Conservation (phyloP, 2,888 invertebrate genomes). For the Cataglyphis albicans region DNA sequence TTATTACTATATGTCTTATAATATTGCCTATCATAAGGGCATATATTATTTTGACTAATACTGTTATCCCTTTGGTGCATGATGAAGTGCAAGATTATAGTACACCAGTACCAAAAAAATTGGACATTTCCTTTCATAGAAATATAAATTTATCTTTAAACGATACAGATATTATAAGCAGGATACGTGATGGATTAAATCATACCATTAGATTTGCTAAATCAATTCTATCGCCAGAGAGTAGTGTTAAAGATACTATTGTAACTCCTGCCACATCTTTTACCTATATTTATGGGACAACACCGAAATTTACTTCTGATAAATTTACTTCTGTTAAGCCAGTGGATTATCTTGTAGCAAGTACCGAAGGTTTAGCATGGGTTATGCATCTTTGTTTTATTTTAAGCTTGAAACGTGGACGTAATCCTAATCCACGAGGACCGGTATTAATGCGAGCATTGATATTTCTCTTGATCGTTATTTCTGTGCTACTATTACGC, state of each 20-base stretch:
- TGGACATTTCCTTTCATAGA: constrained; percentile 7
- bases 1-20: constrained; percentile 89
- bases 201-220: constrained; percentile 68
- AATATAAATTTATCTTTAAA: constrained; percentile 28
- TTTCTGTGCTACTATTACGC: constrained; percentile 88
- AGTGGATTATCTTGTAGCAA: constrained; percentile 91
- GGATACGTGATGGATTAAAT: constrained; percentile 69
- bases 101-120: constrained; percentile 18
- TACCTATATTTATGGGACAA: constrained; percentile 42
- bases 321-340: constrained; percentile 87
- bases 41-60: constrained; percentile 88
- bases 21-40: constrained; percentile 90
- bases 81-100: constrained; percentile 17
- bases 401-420: constrained; percentile 89
- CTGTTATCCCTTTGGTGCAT: constrained; percentile 63
- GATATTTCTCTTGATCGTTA: constrained; percentile 89
- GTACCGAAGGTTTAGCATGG: constrained; percentile 93
- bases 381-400: constrained; percentile 92
- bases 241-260: constrained; percentile 25
- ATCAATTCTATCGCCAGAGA: constrained; percentile 77
- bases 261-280: constrained; percentile 8
- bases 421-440: constrained; percentile 90
- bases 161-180: constrained; percentile 61
- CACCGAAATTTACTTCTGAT: constrained; percentile 75
- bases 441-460: constrained; percentile 89